Percentiles rank a stretch among this genome's conserved stretches.
phyloP scores from a whole-genome alignment of 2,888 invertebrate species.

The Torymus tubicola region DNA sequence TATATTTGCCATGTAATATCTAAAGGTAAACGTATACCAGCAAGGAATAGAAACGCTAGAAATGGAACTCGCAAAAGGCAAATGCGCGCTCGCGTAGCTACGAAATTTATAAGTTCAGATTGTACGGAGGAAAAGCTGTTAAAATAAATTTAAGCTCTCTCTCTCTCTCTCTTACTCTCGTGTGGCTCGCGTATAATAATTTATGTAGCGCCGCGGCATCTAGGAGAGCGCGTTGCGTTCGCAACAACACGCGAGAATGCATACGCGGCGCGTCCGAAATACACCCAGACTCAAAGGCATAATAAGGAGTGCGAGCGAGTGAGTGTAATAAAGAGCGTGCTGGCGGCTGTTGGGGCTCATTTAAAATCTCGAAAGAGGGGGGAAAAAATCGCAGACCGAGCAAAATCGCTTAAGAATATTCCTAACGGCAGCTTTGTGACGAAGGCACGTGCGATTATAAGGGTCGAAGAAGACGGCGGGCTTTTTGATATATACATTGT shows the following conservation, averaged over 20 bases:
- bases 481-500: too few relatives aligned
- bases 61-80: conserved; percentile 14
- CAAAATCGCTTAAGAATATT: neutral
- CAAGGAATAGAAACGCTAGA: neutral
- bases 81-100: conserved; percentile 11
- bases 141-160: conserved; percentile 72
- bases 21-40: too few relatives aligned
- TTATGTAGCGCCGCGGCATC: conserved; percentile 29
- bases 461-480: too few relatives aligned
- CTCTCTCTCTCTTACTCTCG: conserved; percentile 40
- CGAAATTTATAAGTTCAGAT: conserved; percentile 70
- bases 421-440: neutral
- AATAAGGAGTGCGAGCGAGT: conserved; percentile 36
- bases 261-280: conserved; percentile 8
- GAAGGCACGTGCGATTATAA: too few relatives aligned
- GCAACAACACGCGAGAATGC: conserved; percentile 12
- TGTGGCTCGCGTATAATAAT: conserved; percentile 38
- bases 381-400: neutral
- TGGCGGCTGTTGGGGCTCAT: neutral
- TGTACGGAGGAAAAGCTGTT: conserved; percentile 66
- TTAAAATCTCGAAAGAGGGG: conserved; percentile 6
- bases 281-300: conserved; percentile 27
- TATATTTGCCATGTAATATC: too few relatives aligned
- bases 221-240: neutral
- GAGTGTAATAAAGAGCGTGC: conserved; percentile 28